Evolutionary conservation across 2,888 invertebrate species (phyloP).

Genomic region (Eristalinus aeneus): DNA sequence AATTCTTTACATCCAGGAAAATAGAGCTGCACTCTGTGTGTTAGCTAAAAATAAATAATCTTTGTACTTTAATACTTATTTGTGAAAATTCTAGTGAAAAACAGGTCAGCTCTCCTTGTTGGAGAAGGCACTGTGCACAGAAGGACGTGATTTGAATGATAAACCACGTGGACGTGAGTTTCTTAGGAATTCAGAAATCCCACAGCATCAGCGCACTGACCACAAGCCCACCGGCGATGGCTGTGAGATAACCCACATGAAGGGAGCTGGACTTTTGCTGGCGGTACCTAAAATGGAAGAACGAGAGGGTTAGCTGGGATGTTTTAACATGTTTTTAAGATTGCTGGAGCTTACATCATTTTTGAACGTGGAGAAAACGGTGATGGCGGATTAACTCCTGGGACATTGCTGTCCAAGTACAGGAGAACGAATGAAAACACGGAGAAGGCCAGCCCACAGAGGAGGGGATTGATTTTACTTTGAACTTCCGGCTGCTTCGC

Average conservation of each 20-base stretch:
- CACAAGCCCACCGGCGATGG: conserved; percentile 81
- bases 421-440: conserved; percentile 83
- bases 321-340: neutral
- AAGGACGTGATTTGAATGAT: neutral
- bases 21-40: conserved; percentile 11
- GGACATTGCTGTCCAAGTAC: conserved; percentile 84
- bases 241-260: conserved; percentile 82
- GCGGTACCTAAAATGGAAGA: conserved; percentile 73
- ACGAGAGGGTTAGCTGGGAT: neutral
- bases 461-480: conserved; percentile 73
- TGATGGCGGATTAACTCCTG: conserved; percentile 83
- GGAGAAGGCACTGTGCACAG: conserved; percentile 30
- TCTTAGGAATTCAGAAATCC: conserved; percentile 65
- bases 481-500: conserved; percentile 73
- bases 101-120: neutral
- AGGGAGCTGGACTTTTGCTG: conserved; percentile 76
- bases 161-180: neutral
- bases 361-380: conserved; percentile 82
- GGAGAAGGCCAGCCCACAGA: conserved; percentile 82
- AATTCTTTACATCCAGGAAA: conserved; percentile 41
- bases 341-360: conserved; percentile 77
- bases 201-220: conserved; percentile 80
- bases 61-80: conserved; percentile 67
- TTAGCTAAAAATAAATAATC: conserved; percentile 55
- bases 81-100: neutral